Percentiles rank a stretch among this genome's conserved stretches.
phyloP scores from a whole-genome alignment of 2,113 vertebrate species.

The Struthidea cinerea region DNA sequence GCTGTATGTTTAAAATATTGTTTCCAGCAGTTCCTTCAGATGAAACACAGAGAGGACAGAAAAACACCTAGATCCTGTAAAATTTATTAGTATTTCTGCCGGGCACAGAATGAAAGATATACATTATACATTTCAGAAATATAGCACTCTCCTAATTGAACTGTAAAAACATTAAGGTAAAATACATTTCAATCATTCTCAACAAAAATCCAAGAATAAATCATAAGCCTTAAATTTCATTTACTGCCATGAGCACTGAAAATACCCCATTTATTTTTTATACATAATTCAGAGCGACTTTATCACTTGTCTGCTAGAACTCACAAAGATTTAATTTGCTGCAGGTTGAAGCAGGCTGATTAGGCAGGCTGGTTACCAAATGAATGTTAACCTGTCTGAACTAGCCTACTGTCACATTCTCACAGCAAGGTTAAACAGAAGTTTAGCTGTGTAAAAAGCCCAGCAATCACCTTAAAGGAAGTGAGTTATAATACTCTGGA shows the following conservation, averaged over 20 bases:
- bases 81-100: not conserved
- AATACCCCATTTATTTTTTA: constrained; percentile 66
- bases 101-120: not conserved
- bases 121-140: not conserved
- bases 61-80: not conserved
- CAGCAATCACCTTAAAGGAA: constrained; percentile 63
- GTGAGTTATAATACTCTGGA: constrained; percentile 66
- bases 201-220: constrained; percentile 37
- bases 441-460: constrained; percentile 67
- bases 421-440: constrained; percentile 78
- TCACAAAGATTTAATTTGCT: constrained; percentile 74
- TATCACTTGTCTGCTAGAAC: constrained; percentile 65
- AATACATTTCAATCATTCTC: not conserved
- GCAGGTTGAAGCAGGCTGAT: constrained; percentile 78
- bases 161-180: not conserved
- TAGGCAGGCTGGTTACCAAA: constrained; percentile 75
- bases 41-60: not conserved
- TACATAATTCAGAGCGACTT: constrained; percentile 57
- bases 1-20: not conserved
- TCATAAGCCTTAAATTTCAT: constrained; percentile 47
- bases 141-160: not conserved
- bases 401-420: constrained; percentile 76
- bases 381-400: constrained; percentile 73
- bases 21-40: not conserved
- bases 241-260: constrained; percentile 46